Evolutionary conservation across 2,797 vertebrate genomes (phyloP), one percentile per base, ranked within the genome.

Genomic region (Hybognathus amarus): DNA sequence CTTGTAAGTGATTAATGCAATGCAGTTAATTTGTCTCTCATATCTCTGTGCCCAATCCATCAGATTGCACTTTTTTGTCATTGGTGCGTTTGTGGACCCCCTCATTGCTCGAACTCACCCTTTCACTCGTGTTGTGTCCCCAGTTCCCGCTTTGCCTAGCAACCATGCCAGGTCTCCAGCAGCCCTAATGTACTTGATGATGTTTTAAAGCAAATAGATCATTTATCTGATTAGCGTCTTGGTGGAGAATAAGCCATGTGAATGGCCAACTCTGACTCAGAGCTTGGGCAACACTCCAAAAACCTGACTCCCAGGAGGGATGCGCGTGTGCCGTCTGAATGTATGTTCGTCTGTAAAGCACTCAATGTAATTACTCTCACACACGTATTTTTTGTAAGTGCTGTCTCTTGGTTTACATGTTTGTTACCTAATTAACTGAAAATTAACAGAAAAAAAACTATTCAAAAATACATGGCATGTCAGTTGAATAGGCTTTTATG

Each of bases 161-260:
- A 94, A 94, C 93, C 89, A 93, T 93, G 93, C 94, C 93, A 94
- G 94, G 92, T 92, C 90, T 95, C 93, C 90, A 93, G 89, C 89
- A 92, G 90, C 90, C 90, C 92, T 95, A 95, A 95, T 94, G 94
- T 95, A 94, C 95, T 95, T 95, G 92, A 94, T 95, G 91, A 90
- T 95, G 94, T 96, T 97, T 95, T 95, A 96, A 96, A 96, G 96
- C 94, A 96, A 97, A 97, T 94, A 94, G 92, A 95, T 96, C 93
- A 96, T 97, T 97, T 96, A 96, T 96, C 94, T 97, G 96, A 97
- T 97, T 97, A 96, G 94, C 89, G 94, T 95, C 94, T 95, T 95
- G 92, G 92, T 94, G 88, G 86, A 92, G 90, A 95, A 89, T 90
- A 88, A 91, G 93, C 89, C 92, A 89, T 93, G 93, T 91, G 94